These are phyloP conservation scores for Hydraecia micacea DNA, from an alignment of 2,888 invertebrate genomes.

Conservation along the genomic window DNA sequence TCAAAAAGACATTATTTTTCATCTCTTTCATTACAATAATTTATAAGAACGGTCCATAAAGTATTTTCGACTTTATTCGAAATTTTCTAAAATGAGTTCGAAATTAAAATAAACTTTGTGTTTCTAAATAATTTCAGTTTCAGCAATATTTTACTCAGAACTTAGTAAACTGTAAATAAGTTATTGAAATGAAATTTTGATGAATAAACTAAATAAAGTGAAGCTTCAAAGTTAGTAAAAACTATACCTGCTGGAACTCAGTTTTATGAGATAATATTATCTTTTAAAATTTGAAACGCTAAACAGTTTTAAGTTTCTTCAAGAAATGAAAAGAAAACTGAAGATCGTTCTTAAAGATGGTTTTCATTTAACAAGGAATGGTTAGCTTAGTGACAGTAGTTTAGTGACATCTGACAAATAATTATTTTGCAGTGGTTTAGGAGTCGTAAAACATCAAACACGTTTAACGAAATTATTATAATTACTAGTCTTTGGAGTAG, in stretches of 20 bases:
- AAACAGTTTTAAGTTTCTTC: conserved; percentile 1
- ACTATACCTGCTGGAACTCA: conserved; percentile 17
- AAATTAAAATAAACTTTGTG: conserved; percentile 32
- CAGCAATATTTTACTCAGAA: conserved; percentile 34
- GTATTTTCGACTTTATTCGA: background rate
- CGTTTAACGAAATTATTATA: background rate
- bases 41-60: background rate
- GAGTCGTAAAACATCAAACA: background rate
- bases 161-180: conserved; percentile 35
- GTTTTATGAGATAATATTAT: conserved; percentile 22
- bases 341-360: background rate
- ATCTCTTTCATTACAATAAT: conserved; percentile 1
- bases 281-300: conserved; percentile 12
- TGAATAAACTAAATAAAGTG: conserved; percentile 32
- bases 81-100: conserved; percentile 30
- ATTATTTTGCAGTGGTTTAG: background rate
- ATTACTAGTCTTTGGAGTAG: background rate
- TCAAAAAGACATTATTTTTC: background rate
- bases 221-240: conserved; percentile 19
- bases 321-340: conserved; percentile 1
- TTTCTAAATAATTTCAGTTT: conserved; percentile 26
- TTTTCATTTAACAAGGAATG: background rate
- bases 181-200: conserved; percentile 41
- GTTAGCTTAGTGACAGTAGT: too few species aligned
- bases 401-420: background rate